Evolutionary conservation across 2,797 vertebrate genomes (phyloP), one percentile per base, ranked within the genome.

Genomic region (Enteromius afrohamiltoni): DNA sequence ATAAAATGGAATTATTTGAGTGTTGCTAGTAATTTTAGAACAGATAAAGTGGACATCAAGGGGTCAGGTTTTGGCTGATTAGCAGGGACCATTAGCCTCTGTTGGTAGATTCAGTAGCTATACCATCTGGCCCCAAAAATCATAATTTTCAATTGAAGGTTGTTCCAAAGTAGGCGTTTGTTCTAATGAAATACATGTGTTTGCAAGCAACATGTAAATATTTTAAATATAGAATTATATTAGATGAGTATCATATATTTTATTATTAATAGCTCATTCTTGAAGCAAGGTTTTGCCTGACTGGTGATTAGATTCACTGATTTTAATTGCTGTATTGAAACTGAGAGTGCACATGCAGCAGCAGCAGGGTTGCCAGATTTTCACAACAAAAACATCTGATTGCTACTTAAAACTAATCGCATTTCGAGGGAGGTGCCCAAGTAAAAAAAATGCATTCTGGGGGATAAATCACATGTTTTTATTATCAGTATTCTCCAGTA

Each of bases 1-100:
- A 65, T 34, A 40, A 76, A 79, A 34, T 37, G 17, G 49, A 83
- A 55, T 74, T 29, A 83, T 67, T 68, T 79, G 21, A 17, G 74
- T 40, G 73, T 74, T 70, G 40, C 23, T 60, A 34, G 77, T 75
- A 8, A 65, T 65, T 75, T 73, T 13, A 26, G 8, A 80, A 80
- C 49, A 80, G 49, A 80, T 42, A 55, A 34, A 53, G n/a, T 23
- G 65, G 51, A 70, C 29, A 65, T 9, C 42, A 49, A 49, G 10
- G 21, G 19, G 42, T 80, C 31, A 80, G 16, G 47, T 68, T 70
- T 80, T 80, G 29, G 29, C 42, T 49, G 64, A 80, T 42, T 70
- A 29, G 49, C 29, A 23, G 31, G 19, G 49, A 21, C 49, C 49
- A 69, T 80, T 80, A 68, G 7, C 49, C 65, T 51, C 31, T 80